Base-by-base conservation (phyloP, 2,797 vertebrate species). In the Naso thynnoides region DNA sequence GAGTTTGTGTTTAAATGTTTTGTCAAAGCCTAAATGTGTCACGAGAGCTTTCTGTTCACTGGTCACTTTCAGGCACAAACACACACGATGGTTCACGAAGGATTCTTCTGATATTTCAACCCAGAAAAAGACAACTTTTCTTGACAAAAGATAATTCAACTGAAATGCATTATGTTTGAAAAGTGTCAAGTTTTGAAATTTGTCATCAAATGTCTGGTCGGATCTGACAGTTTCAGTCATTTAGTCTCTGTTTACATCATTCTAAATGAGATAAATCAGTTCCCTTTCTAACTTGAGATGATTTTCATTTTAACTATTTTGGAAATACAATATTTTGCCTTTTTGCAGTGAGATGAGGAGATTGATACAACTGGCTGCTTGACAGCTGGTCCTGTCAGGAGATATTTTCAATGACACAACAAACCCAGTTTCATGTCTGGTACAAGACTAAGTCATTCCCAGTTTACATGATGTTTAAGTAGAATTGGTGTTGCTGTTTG, bases 11-110 rank as follows among this genome's bases (percentile, higher is more conserved):
- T 88, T 84, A 61, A 76, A 84, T 56, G 61, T 76, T 85, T 55
- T 59, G 75, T 87, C 79, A 89, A 85, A 83, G 84, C 62, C 55
- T 83, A 58, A 65, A 86, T 82, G 78, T 82, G 81, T 79, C 62
- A 79, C 77, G 70, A 64, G 81, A 75, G 68, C 47, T 66, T 85
- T 88, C 72, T 70, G 61, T 84, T 84, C 64, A 71, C 39, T 54
- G 24, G 38, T 68, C 45, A 74, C 60, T 61, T 73, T 44, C 23
- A 52, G 53, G n/a, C 27, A 71, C 39, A 73, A 53, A 73, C 44
- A 58, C 31, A 71, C 21, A 68, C 15, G 26, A 19, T 44, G 69
- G 24, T 31, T 73, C 47, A 53, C n/a, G 38, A 62, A 41, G 19
- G 54, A 41, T 44, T 27, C 50, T n/a, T 57, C 63, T 63, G 41